Base-by-base conservation (phyloP, 1,140 invertebrate species). In the Coptotermes formosanus region DNA sequence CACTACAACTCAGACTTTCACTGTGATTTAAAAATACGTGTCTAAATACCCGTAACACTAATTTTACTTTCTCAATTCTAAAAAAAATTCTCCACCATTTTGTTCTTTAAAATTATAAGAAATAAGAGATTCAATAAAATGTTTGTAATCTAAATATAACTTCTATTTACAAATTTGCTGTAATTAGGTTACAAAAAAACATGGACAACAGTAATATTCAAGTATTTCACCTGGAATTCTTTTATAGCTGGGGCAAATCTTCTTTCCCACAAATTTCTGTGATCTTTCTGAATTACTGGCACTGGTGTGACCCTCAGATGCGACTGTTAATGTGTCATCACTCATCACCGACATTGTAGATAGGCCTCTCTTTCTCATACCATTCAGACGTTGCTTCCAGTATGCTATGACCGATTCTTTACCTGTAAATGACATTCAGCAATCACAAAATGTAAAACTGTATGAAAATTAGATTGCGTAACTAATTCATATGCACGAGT, bases 181-280 rank as follows among this genome's bases (percentile, higher is more conserved):
- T 1, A 55, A 21, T 4, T 55, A 55, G 52, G 19, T 55, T 19
- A 55, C 4, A 55, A 21, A 1, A 55, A 38, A 82, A 87, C 64
- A 86, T 44, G 9, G 45, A 86, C 0, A 84, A 9, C 0, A 85
- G 81, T 12, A 3, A 32, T 30, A 9, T 64, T 69, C n/a, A 85
- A 32, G 48, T 45, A 55, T 14, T 9, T 87, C 83, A 87, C 87
- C 87, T 85, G 87, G 87, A 44, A 88, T 87, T 85, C 64, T 85
- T 82, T 87, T 88, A 52, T 88, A 88, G 83, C 82, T 85, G 11
- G 87, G 87, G 69, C 87, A 88, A 30, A 43, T 59, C 64, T 86
- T 69, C 38, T 84, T 75, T 75, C 64, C 25, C 8, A 6, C 4
- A 14, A 3, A 75, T 16, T 75, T 25, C 64, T 75, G 64, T n/a